phyloP scores from a whole-genome alignment of 2,797 vertebrate genomes.

The Galaxias olidus region DNA sequence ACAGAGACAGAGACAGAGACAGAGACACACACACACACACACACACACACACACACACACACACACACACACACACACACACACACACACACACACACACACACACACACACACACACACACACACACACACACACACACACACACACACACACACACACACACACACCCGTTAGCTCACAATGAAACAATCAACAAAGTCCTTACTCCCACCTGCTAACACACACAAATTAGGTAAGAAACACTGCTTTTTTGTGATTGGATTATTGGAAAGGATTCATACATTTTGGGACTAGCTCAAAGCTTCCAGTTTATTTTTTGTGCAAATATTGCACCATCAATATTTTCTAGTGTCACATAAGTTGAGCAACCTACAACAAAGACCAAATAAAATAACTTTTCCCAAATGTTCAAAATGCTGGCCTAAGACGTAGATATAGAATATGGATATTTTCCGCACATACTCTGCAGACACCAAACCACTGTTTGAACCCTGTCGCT shows the following conservation, averaged over 20 bases:
- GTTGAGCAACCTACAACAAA: too few relatives aligned
- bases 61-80: background rate
- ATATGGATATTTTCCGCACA: constrained; percentile 23
- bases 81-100: background rate
- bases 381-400: too few relatives aligned
- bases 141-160: background rate
- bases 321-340: too few relatives aligned
- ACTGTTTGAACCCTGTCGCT: constrained; percentile 67
- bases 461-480: constrained; percentile 58
- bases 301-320: too few relatives aligned
- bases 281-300: too few relatives aligned
- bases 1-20: background rate
- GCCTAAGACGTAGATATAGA: constrained; percentile 24
- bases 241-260: too few relatives aligned
- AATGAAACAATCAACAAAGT: too few relatives aligned
- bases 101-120: background rate
- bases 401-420: constrained; percentile 18
- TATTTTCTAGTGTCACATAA: too few relatives aligned
- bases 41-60: background rate
- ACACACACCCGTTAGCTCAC: background rate
- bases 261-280: too few relatives aligned
- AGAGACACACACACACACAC: background rate
- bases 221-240: too few relatives aligned
- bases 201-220: too few relatives aligned
- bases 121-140: background rate